These are phyloP conservation scores for Eidolon helvum DNA, from an alignment of 2,113 vertebrate species.

Conservation along the genomic window DNA sequence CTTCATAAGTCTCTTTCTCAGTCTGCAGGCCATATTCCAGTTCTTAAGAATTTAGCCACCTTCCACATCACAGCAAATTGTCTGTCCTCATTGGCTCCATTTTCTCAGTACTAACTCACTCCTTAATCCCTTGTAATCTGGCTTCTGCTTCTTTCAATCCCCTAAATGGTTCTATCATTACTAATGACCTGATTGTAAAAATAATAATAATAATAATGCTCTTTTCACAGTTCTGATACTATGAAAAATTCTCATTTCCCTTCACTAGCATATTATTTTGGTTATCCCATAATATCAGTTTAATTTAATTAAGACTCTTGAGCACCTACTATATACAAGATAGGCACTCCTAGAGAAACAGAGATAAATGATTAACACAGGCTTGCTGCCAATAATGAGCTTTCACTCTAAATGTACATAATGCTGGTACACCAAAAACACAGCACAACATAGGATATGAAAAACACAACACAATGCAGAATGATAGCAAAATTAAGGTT, in stretches of 20 bases:
- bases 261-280: not conserved
- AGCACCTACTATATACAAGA: not conserved
- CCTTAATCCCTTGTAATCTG: not conserved
- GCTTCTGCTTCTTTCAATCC: not conserved
- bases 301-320: not conserved
- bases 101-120: not conserved
- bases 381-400: not conserved
- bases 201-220: not conserved
- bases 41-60: not conserved
- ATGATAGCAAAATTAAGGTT: not conserved
- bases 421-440: not conserved
- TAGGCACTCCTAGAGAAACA: not conserved
- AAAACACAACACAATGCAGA: not conserved
- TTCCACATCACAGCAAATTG: not conserved
- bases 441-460: not conserved
- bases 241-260: not conserved
- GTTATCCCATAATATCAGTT: not conserved
- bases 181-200: not conserved
- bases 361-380: not conserved
- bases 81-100: not conserved
- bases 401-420: not conserved
- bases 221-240: not conserved
- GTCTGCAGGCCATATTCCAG: not conserved
- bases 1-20: slow-evolving; percentile 14
- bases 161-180: not conserved